phyloP scores from a whole-genome alignment of 2,797 vertebrate genomes.

The Lateolabrax maculatus region DNA sequence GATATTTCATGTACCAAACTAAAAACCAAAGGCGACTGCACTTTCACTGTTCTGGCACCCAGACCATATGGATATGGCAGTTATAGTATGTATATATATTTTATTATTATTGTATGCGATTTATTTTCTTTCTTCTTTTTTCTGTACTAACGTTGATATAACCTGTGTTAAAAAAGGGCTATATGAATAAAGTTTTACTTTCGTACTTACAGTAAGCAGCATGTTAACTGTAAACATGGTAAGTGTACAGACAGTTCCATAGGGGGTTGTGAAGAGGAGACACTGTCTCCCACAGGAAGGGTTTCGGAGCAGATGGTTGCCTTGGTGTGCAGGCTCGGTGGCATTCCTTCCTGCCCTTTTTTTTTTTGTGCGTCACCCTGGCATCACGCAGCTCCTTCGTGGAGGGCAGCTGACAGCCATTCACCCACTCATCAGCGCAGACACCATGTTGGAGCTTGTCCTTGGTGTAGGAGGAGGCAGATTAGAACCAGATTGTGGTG shows the following conservation, averaged over 20 bases:
- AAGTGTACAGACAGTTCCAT: conserved; percentile 50
- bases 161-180: too few species aligned
- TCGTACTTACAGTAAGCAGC: conserved; percentile 48
- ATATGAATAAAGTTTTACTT: too few species aligned
- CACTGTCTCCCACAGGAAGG: conserved; percentile 60
- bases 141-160: too few species aligned
- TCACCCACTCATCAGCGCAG: conserved; percentile 69
- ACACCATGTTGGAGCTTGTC: conserved; percentile 64
- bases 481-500: conserved; percentile 66
- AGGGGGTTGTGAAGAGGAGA: conserved; percentile 52
- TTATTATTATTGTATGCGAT: too few species aligned
- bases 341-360: conserved; percentile 63
- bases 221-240: conserved; percentile 38
- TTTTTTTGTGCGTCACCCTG: conserved; percentile 56
- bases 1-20: too few species aligned
- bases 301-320: conserved; percentile 78
- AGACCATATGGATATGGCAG: too few species aligned
- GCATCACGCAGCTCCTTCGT: conserved; percentile 65
- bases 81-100: too few species aligned
- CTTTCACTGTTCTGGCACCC: too few species aligned
- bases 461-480: conserved; percentile 60
- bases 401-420: conserved; percentile 72
- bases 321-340: conserved; percentile 66
- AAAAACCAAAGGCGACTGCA: too few species aligned
- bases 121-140: too few species aligned